Evolutionary conservation across 2,888 invertebrate genomes (phyloP).

Genomic region (Drosophila robusta): DNA sequence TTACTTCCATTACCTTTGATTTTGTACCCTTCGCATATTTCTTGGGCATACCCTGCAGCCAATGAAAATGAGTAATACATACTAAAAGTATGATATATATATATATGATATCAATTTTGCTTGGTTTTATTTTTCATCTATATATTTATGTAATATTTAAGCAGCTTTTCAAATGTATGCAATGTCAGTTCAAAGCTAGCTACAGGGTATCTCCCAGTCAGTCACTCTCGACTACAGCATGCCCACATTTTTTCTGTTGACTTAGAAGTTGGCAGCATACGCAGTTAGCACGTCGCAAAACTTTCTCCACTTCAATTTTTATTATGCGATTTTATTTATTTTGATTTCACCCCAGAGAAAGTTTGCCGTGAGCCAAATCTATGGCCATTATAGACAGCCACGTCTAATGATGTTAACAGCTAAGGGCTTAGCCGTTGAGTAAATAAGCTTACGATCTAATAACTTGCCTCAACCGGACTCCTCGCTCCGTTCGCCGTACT

Average conservation of each 20-base stretch:
- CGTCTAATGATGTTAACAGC: slow-evolving; percentile 76
- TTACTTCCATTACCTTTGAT: slow-evolving; percentile 47
- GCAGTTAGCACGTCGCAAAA: slow-evolving; percentile 75
- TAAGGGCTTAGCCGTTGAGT: slow-evolving; percentile 62
- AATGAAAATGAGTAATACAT: too few species aligned
- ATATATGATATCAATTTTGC: too few species aligned
- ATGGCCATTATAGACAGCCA: slow-evolving; percentile 30
- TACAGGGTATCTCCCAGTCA: neutral
- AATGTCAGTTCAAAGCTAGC: too few species aligned
- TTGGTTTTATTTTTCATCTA: too few species aligned
- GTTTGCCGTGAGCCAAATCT: slow-evolving; percentile 33
- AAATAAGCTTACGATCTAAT: slow-evolving; percentile 71
- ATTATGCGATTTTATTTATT: slow-evolving; percentile 78
- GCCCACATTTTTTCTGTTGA: slow-evolving; percentile 1
- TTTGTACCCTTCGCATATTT: slow-evolving; percentile 33
- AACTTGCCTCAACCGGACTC: slow-evolving; percentile 48
- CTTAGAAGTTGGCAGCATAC: slow-evolving; percentile 50
- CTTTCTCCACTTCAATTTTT: slow-evolving; percentile 71
- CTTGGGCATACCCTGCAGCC: slow-evolving; percentile 2
- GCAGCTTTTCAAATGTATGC: too few species aligned
- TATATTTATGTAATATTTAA: too few species aligned
- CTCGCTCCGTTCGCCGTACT: too few species aligned
- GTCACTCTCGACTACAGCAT: neutral
- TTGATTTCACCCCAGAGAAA: slow-evolving; percentile 68
- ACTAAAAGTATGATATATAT: too few species aligned